These are phyloP conservation scores for Abscondita cerata DNA, from an alignment of 2,888 invertebrate genomes.

Conservation along the genomic window DNA sequence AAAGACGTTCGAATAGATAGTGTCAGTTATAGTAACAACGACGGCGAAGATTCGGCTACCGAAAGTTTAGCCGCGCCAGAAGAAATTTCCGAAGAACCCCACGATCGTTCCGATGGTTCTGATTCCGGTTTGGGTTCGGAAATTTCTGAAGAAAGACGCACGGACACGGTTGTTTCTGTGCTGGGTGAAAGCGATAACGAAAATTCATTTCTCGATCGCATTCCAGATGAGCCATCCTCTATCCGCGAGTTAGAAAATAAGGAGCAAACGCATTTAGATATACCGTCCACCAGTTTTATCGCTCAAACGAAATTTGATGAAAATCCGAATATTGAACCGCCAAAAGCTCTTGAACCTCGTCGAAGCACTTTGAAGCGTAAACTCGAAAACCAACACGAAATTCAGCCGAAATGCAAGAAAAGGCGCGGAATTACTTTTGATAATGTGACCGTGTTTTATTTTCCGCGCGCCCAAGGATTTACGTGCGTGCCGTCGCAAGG, in stretches of 20 bases:
- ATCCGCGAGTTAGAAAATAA: slow-evolving; percentile 14
- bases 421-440: slow-evolving; percentile 89
- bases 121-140: slow-evolving; percentile 86
- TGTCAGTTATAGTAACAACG: slow-evolving; percentile 62
- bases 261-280: slow-evolving; percentile 37
- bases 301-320: background rate
- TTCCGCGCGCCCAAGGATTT: slow-evolving; percentile 91
- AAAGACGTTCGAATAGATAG: slow-evolving; percentile 53
- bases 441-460: slow-evolving; percentile 93
- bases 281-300: slow-evolving; percentile 40
- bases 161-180: slow-evolving; percentile 39
- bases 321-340: slow-evolving; percentile 9
- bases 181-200: slow-evolving; percentile 61
- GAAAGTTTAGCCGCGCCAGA: slow-evolving; percentile 67
- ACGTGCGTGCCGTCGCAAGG: slow-evolving; percentile 91
- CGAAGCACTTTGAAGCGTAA: slow-evolving; percentile 78
- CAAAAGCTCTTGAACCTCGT: slow-evolving; percentile 47
- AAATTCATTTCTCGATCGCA: slow-evolving; percentile 61
- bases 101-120: slow-evolving; percentile 80
- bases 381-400: slow-evolving; percentile 59
- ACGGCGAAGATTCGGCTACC: slow-evolving; percentile 69
- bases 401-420: slow-evolving; percentile 65
- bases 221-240: slow-evolving; percentile 43
- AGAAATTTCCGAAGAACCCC: slow-evolving; percentile 65
- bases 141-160: slow-evolving; percentile 65